phyloP scores from a whole-genome alignment of 2,113 vertebrate genomes.

The Arothron firmamentum region DNA sequence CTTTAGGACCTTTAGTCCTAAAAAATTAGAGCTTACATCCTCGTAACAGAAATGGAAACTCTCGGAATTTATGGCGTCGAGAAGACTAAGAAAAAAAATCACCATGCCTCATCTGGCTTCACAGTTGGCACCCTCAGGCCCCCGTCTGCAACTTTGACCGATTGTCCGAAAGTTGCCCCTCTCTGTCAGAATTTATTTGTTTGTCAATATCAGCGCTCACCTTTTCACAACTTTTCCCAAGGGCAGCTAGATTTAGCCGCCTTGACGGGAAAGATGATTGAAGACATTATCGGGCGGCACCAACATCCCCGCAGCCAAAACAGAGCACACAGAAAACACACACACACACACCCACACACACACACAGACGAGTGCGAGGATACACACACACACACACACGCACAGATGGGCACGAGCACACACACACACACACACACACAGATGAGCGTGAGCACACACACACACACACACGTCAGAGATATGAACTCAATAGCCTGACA shows the following conservation, averaged over 20 bases:
- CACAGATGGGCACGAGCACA: constrained; percentile 34
- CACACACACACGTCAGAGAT: constrained; percentile 31
- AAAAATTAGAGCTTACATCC: too few relatives aligned
- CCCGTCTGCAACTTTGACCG: constrained; percentile 65
- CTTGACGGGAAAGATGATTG: constrained; percentile 76
- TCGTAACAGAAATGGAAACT: too few relatives aligned
- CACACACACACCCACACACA: constrained; percentile 34
- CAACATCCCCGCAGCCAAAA: constrained; percentile 72
- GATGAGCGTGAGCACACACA: too few relatives aligned
- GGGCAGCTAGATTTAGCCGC: constrained; percentile 73
- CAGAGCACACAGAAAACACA: constrained; percentile 60
- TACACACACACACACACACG: constrained; percentile 30
- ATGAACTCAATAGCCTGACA: constrained; percentile 35
- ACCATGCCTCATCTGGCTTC: constrained; percentile 40
- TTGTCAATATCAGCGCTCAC: constrained; percentile 77
- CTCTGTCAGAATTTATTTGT: constrained; percentile 76
- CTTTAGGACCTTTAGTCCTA: too few relatives aligned
- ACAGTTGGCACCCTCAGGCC: constrained; percentile 45
- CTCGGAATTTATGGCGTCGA: background rate
- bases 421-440: constrained; percentile 30
- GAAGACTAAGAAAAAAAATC: constrained; percentile 40
- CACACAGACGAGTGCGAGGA: too few relatives aligned
- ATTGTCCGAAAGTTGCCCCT: constrained; percentile 64
- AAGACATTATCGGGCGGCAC: constrained; percentile 75
- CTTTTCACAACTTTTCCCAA: constrained; percentile 77